Conservation (phyloP, 2,888 invertebrate species). For the Scelioninae gen. 1 region DNA sequence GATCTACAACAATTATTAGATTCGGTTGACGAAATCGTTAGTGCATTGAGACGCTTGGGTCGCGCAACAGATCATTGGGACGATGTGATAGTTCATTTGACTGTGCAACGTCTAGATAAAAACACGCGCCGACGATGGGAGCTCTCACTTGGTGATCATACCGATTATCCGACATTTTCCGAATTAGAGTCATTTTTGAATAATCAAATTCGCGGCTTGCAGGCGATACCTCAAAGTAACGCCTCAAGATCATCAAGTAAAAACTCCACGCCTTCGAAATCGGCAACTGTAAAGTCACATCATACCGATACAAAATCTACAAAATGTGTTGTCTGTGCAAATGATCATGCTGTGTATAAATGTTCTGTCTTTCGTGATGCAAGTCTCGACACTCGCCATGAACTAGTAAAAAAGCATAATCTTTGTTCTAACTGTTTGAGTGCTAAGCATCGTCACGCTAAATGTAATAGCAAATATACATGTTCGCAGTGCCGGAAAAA, state of each 20-base stretch:
- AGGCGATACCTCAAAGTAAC: neutral
- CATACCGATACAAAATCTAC: neutral
- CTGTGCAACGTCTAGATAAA: slow-evolving; percentile 24
- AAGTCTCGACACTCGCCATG: neutral
- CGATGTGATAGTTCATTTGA: slow-evolving; percentile 52
- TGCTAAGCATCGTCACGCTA: neutral
- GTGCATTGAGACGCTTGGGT: neutral
- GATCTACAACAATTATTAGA: slow-evolving; percentile 3
- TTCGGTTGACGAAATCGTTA: slow-evolving; percentile 5
- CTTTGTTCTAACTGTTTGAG: neutral
- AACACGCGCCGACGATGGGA: slow-evolving; percentile 36
- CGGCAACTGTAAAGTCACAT: neutral
- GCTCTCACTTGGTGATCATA: no score
- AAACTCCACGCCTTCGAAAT: neutral
- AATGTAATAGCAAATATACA: neutral
- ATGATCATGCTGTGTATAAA: neutral
- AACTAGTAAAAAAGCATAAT: neutral
- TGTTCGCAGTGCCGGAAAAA: neutral
- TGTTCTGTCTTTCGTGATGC: neutral
- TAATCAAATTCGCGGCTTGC: neutral
- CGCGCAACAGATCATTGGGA: no score
- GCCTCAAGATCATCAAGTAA: neutral
- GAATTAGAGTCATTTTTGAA: neutral
- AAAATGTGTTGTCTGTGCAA: neutral
- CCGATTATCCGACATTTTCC: slow-evolving; percentile 78